phyloP scores from a whole-genome alignment of 2,888 invertebrate genomes.

The Diarsia rubi region DNA sequence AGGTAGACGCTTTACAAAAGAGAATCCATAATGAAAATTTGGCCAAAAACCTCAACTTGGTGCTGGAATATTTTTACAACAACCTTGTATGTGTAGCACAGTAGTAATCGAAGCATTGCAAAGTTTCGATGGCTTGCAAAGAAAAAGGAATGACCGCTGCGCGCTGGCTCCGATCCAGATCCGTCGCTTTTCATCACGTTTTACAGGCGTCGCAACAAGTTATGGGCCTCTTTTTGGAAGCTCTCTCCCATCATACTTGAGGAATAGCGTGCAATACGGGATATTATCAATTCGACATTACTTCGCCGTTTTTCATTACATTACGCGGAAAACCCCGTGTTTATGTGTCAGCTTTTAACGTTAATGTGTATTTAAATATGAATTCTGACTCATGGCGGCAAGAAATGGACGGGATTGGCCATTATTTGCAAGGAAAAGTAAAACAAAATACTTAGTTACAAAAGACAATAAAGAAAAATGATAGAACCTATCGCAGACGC shows the following conservation, averaged over 20 bases:
- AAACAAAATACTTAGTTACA: conserved; percentile 28
- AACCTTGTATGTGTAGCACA: conserved; percentile 43
- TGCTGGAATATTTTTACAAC: conserved; percentile 16
- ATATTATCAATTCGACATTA: conserved; percentile 55
- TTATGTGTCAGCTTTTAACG: conserved; percentile 10
- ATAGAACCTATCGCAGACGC: conserved; percentile 25
- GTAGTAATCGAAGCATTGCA: conserved; percentile 70
- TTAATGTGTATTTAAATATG: conserved; percentile 19
- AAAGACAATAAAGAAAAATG: conserved; percentile 33
- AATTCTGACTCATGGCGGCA: conserved; percentile 2
- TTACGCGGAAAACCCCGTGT: conserved; percentile 3
- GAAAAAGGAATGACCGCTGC: conserved; percentile 72
- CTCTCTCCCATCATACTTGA: conserved; percentile 56
- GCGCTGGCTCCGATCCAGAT: conserved; percentile 78
- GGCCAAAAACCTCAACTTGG: neutral
- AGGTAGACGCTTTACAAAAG: conserved; percentile 25
- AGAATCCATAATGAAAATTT: conserved; percentile 5
- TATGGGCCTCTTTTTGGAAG: conserved; percentile 73
- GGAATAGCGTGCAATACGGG: conserved; percentile 44
- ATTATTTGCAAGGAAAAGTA: neutral
- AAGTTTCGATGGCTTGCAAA: conserved; percentile 73
- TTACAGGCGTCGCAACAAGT: conserved; percentile 81
- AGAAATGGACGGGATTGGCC: conserved; percentile 15
- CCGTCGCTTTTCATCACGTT: conserved; percentile 77
- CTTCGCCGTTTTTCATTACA: conserved; percentile 27